Evolutionary conservation across 2,888 invertebrate genomes (phyloP), one percentile per base, ranked within the genome.

Genomic region (Pachycephus smyrnensis): DNA sequence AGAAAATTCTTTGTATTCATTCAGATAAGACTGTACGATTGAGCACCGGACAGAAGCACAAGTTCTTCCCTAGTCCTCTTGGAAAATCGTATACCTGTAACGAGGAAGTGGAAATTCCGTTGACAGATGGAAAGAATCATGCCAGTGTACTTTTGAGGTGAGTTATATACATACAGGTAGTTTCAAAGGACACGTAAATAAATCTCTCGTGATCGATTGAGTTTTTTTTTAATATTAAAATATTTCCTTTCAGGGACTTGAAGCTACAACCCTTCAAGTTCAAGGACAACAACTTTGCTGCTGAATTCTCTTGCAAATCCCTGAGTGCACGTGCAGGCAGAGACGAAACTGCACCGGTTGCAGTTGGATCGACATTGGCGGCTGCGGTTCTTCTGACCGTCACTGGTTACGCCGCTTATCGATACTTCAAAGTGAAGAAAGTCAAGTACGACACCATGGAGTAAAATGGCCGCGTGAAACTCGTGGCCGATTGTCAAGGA

Each of bases 391-490:
- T 97, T 0, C 93, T 95, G 30, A 97, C 96, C 0, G 94, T 98
- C 33, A 94, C 96, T 3, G 97, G 96, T 0, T 98, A 98, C 88
- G 97, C 97, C 0, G 94, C 96, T 78, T 97, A 94, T 93, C 95
- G 97, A 86, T 97, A 97, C 89, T 94, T 97, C 90, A 97, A 97
- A 91, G 94, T 97, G 75, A 97, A 97, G 92, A 97, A 97, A 91
- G 96, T 97, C 2, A 97, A 97, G 88, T 98, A 98, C 89, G 97
- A 97, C 89, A 97, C 96, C 15, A 97, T 98, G 97, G 96, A 97
- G 92, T 97, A 95, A 92, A 84, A n/a, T 23, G 55, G 55, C 23
- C 9, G 9, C 9, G 9, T 2, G 23, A 55, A 55, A 55, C 23
- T 23, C 55, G 23, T 55, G 23, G 23, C 9, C 55, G 55, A 55